Evolutionary conservation across 2,113 vertebrate species (phyloP), one percentile per base, ranked within the genome.

Genomic region (Protobothrops mucrosquamatus): DNA sequence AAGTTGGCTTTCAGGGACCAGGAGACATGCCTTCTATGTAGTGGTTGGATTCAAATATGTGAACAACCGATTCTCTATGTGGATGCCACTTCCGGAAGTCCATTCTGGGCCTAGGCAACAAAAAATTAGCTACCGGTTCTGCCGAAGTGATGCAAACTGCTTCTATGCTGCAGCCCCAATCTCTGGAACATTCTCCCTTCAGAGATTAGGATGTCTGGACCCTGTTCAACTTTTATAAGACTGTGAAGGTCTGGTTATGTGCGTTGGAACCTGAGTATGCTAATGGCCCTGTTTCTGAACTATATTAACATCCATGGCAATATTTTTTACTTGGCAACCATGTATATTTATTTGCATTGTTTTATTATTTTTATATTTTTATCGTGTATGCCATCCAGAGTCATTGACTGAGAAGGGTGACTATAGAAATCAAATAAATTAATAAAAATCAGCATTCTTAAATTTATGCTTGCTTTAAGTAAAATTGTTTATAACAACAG

Each of bases 401-500:
- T 14, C 26, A n/a, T 12, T 69, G 26, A n/a, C n/a, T 15, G 64
- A 69, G 12, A 69, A n/a, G 4, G 15, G 2, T 69, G 29, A 69
- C 12, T n/a, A 69, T 69, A 69, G 29, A 69, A 64, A 64, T n/a
- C 1, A n/a, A 15, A 64, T 29, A 29, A 61, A 61, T 26, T 11
- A 26, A 64, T 5, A 29, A 29, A 29, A 61, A 26, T 2, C 1
- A 92, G 69, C 81, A 90, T 86, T 93, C n/a, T 90, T 90, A 61
- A 93, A 23, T 4, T 96, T 88, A 93, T 94, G 57, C 39, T 92
- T 95, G n/a, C 48, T 95, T 55, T 92, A 93, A 95, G 69, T 52
- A 48, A 39, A 46, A 29, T 29, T 87, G 48, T 9, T 39, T 43
- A 81, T 81, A 81, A 23, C 74, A 43, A 43, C 74, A 22, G 74